These are phyloP conservation scores for Progne subis DNA, from an alignment of 2,113 vertebrate species.

Conservation along the genomic window DNA sequence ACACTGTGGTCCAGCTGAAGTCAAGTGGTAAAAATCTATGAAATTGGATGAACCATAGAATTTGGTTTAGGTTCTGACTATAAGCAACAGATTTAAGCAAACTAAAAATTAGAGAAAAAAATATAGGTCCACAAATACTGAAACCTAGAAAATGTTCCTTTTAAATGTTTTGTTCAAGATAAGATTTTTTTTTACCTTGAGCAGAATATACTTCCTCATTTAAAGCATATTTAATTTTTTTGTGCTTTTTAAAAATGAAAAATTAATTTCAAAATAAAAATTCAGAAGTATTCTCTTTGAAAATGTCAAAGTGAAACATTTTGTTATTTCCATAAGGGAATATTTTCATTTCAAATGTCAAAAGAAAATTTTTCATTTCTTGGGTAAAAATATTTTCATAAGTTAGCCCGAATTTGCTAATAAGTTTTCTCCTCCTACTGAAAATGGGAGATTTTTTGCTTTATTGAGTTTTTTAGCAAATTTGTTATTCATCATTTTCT, in stretches of 20 bases:
- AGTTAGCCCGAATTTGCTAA: neutral
- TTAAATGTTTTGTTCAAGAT: neutral
- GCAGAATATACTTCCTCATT: neutral
- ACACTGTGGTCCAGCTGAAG: neutral
- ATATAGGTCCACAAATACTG: neutral
- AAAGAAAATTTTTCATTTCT: neutral
- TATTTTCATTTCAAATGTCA: neutral
- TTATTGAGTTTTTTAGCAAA: neutral
- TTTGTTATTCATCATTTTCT: neutral
- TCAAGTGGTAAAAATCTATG: neutral
- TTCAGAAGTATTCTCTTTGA: neutral
- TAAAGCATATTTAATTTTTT: neutral
- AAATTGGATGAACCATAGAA: neutral
- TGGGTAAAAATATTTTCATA: neutral
- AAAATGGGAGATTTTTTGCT: rapidly evolving
- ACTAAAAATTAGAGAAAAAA: neutral
- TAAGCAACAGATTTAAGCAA: neutral
- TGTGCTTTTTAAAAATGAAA: neutral
- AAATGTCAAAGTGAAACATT: neutral
- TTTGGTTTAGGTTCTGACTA: neutral
- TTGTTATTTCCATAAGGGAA: neutral
- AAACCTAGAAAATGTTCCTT: neutral
- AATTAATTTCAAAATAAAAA: neutral
- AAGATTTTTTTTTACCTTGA: neutral
- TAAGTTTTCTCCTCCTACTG: neutral